A percentile compares a stretch with the other conserved stretches of the same genome.
Evolutionary conservation across 2,113 vertebrate species (phyloP).

Genomic region (Illadopsis cleaveri): DNA sequence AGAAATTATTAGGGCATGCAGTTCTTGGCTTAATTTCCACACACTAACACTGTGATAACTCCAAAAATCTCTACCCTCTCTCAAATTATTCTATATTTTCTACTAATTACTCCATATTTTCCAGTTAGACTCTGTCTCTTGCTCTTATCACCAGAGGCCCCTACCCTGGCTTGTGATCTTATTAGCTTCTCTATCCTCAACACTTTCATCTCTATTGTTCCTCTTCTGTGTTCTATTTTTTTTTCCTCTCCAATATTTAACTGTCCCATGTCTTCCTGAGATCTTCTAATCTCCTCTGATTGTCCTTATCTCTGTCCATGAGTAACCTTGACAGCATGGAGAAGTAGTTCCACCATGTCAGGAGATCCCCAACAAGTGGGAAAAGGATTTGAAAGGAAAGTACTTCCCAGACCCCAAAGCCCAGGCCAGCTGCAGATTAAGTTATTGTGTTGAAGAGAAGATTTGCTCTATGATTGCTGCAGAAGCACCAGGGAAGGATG

Average conservation of each 20-base stretch:
- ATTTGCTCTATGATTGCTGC: neutral
- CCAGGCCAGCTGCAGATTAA: neutral
- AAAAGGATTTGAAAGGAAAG: neutral
- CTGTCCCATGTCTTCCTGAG: neutral
- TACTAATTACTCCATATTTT: neutral
- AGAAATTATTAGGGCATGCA: neutral
- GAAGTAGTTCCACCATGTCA: neutral
- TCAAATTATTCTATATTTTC: neutral
- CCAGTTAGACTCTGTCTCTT: neutral
- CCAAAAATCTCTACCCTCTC: neutral
- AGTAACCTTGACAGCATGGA: neutral
- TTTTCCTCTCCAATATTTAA: neutral
- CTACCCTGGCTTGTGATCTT: neutral
- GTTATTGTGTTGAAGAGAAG: neutral
- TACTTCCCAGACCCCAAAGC: neutral
- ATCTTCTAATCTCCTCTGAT: neutral
- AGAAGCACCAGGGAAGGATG: neutral
- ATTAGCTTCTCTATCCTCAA: neutral
- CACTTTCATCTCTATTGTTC: neutral
- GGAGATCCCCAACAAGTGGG: neutral
- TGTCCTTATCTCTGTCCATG: neutral
- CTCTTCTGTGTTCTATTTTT: neutral
- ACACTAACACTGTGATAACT: neutral
- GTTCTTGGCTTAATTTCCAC: neutral
- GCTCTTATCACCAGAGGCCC: neutral